phyloP scores from a whole-genome alignment of 2,888 invertebrate genomes.

The Zaprionus lineosus region DNA sequence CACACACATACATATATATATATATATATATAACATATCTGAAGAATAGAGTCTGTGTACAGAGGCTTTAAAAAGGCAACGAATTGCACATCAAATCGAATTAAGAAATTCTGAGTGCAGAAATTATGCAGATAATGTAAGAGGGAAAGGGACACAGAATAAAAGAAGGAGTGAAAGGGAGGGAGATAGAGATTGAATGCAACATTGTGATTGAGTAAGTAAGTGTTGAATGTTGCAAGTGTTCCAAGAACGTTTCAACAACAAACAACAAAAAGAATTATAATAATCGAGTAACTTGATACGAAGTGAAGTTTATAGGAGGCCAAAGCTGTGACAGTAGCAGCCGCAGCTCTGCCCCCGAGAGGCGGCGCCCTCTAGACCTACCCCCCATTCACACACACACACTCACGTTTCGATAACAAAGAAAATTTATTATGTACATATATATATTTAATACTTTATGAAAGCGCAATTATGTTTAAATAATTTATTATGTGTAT shows the following conservation, averaged over 20 bases:
- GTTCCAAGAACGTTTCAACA: constrained; percentile 55
- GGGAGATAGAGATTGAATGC: constrained; percentile 22
- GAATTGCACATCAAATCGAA: constrained; percentile 24
- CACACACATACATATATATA: background rate
- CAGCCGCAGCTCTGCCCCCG: background rate
- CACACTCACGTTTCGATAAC: constrained; percentile 32
- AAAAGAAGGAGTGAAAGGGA: constrained; percentile 9
- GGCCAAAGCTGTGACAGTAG: constrained; percentile 41
- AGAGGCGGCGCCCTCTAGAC: background rate
- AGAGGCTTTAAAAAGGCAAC: no score
- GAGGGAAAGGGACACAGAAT: background rate
- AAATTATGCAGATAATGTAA: background rate
- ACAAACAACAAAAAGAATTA: constrained; percentile 13
- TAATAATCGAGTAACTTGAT: constrained; percentile 60
- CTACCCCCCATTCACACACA: background rate
- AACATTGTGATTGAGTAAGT: constrained; percentile 48
- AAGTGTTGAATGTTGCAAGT: constrained; percentile 54
- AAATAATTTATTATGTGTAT: constrained; percentile 70
- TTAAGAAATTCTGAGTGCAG: constrained; percentile 40
- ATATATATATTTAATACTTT: constrained; percentile 38
- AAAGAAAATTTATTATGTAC: constrained; percentile 26
- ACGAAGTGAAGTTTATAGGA: constrained; percentile 71
- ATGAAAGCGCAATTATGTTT: constrained; percentile 55
- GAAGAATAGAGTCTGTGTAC: no score
- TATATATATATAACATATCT: constrained; percentile 2